phyloP scores from a whole-genome alignment of 1,140 invertebrate species.

The Tetraneura akinire region DNA sequence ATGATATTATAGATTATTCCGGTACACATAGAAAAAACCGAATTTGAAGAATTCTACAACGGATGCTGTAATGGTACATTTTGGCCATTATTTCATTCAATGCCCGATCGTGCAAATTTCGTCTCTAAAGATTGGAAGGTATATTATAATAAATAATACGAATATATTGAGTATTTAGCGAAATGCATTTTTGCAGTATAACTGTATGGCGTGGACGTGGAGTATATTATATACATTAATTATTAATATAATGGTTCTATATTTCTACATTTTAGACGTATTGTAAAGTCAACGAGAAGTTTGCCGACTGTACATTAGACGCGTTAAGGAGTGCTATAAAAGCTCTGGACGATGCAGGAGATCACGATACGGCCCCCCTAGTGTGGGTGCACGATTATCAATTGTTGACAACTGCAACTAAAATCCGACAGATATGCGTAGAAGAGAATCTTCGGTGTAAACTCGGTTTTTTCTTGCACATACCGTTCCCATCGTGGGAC shows the following conservation, averaged over 20 bases:
- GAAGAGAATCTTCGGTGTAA: constrained; percentile 77
- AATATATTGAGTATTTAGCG: background rate
- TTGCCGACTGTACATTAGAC: constrained; percentile 75
- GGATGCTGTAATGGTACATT: constrained; percentile 89
- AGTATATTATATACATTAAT: too few species aligned
- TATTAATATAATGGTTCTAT: background rate
- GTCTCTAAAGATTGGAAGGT: constrained; percentile 76
- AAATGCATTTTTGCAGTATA: too few species aligned
- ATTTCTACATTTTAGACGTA: constrained; percentile 64
- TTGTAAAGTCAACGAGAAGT: constrained; percentile 76
- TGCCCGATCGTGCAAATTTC: constrained; percentile 80
- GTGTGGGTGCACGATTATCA: constrained; percentile 94
- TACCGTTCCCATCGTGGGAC: constrained; percentile 90
- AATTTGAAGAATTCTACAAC: constrained; percentile 87
- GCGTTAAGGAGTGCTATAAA: constrained; percentile 65
- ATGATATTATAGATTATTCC: constrained; percentile 70
- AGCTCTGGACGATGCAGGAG: constrained; percentile 63
- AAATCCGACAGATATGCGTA: constrained; percentile 76
- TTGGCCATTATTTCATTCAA: constrained; percentile 89
- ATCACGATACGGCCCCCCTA: constrained; percentile 65
- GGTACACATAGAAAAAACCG: constrained; percentile 71
- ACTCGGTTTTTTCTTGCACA: constrained; percentile 88
- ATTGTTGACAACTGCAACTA: constrained; percentile 85
- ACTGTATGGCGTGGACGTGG: background rate
- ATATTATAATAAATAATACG: background rate